A percentile compares a stretch with the other conserved stretches of the same genome.
phyloP scores from a whole-genome alignment of 1,140 invertebrate genomes.

The Bombus turneri region DNA sequence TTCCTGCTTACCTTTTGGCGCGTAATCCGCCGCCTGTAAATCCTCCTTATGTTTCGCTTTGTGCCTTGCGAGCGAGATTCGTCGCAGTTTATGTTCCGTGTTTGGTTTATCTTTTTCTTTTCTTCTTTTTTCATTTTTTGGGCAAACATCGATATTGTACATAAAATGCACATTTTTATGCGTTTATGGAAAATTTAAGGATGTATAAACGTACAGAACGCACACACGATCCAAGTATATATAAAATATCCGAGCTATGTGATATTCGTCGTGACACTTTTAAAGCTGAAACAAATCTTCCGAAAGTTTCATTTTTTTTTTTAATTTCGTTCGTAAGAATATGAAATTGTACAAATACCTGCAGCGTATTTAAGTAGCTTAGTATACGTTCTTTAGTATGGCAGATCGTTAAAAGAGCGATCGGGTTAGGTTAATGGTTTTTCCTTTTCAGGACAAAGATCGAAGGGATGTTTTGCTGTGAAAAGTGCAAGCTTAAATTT shows the following conservation, averaged over 20 bases:
- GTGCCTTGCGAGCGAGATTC: neutral
- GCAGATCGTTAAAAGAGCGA: neutral
- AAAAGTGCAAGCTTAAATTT: neutral
- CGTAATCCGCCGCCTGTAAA: slow-evolving; percentile 55
- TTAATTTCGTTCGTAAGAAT: neutral
- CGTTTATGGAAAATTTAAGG: too few species aligned
- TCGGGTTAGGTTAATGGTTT: too few species aligned
- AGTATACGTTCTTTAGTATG: neutral
- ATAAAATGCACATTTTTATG: too few species aligned
- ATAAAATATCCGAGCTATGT: too few species aligned
- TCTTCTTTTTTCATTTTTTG: too few species aligned
- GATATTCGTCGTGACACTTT: too few species aligned
- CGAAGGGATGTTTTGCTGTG: neutral
- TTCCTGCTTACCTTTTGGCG: slow-evolving; percentile 47
- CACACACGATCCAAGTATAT: too few species aligned
- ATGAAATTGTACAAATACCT: neutral
- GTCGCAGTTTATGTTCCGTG: neutral
- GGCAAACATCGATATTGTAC: too few species aligned
- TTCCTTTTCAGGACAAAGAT: neutral
- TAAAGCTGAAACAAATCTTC: too few species aligned
- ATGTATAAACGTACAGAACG: too few species aligned
- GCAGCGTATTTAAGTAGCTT: too few species aligned
- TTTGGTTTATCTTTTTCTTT: neutral
- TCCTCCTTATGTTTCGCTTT: neutral
- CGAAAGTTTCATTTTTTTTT: too few species aligned